Evolutionary conservation across 37 sponge, comb jelly and placozoan genomes (phyloP).

Genomic region (Agelas oroides): DNA sequence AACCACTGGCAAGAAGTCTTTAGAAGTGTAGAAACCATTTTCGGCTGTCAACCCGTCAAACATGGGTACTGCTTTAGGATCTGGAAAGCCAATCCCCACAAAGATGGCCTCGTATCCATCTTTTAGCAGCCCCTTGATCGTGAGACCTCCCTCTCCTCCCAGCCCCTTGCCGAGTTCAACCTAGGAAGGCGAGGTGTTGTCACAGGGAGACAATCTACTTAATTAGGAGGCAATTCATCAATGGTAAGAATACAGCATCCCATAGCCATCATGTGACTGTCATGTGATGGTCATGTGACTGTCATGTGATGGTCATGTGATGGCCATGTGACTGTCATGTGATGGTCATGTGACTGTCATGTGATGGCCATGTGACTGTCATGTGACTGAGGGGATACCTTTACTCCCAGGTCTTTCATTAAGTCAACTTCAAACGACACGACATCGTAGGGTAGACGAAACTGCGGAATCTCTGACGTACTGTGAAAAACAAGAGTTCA

Average conservation of each 20-base stretch:
- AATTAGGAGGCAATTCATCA: too few species aligned
- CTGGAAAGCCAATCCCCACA: slow-evolving; percentile 91
- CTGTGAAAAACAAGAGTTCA: slow-evolving; percentile 47
- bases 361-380: background rate
- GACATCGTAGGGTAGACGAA: slow-evolving; percentile 91
- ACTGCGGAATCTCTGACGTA: slow-evolving; percentile 97
- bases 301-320: too few species aligned
- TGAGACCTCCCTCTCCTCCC: slow-evolving; percentile 52
- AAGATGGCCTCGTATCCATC: slow-evolving; percentile 90
- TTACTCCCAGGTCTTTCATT: slow-evolving; percentile 95
- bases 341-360: background rate
- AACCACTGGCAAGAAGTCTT: slow-evolving; percentile 89
- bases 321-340: background rate
- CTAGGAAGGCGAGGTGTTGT: slow-evolving; percentile 34
- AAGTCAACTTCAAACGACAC: slow-evolving; percentile 96
- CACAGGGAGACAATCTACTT: background rate
- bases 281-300: background rate
- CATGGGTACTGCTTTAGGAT: slow-evolving; percentile 75
- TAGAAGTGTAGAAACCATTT: slow-evolving; percentile 92
- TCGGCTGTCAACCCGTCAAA: slow-evolving; percentile 66
- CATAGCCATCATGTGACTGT: background rate
- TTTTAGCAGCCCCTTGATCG: slow-evolving; percentile 54
- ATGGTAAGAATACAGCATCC: too few species aligned
- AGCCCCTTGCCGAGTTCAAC: slow-evolving; percentile 63
- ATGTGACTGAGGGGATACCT: slow-evolving; percentile 49